Percentiles rank a stretch among this genome's conserved stretches.
Evolutionary conservation across 2,797 vertebrate species (phyloP).

Genomic region (Microctenopoma stevenorrisi): DNA sequence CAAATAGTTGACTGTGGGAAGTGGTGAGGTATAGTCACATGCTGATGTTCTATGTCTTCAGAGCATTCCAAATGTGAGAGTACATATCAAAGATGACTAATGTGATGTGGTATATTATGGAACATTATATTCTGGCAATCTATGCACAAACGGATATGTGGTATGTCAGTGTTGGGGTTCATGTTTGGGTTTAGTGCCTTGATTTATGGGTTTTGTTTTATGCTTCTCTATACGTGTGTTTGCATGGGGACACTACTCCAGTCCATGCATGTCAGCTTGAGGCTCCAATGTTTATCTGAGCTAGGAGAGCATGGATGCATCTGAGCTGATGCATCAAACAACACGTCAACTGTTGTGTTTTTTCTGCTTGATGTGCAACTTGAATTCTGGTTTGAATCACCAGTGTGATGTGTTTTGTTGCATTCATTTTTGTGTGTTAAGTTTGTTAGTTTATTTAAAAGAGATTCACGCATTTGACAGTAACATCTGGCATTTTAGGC

Average conservation of each 20-base stretch:
- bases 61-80: too few species aligned
- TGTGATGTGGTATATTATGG: too few species aligned
- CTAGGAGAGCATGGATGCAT: constrained; percentile 11
- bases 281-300: not conserved
- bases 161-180: not conserved
- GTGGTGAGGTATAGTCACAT: too few species aligned
- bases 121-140: not conserved
- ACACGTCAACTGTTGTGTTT: not conserved
- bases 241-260: not conserved
- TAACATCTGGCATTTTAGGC: not conserved
- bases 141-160: not conserved
- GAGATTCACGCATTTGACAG: not conserved
- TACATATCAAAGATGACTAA: too few species aligned
- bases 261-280: constrained; percentile 23
- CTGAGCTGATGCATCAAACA: constrained; percentile 12
- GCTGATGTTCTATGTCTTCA: too few species aligned
- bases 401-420: not conserved
- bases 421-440: not conserved
- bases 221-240: not conserved
- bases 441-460: not conserved
- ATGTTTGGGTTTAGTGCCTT: not conserved
- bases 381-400: constrained; percentile 5
- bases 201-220: constrained; percentile 15
- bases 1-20: too few species aligned
- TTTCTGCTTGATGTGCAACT: not conserved